Evolutionary conservation across 2,113 vertebrate species (phyloP).

Genomic region (Urocitellus parryii): DNA sequence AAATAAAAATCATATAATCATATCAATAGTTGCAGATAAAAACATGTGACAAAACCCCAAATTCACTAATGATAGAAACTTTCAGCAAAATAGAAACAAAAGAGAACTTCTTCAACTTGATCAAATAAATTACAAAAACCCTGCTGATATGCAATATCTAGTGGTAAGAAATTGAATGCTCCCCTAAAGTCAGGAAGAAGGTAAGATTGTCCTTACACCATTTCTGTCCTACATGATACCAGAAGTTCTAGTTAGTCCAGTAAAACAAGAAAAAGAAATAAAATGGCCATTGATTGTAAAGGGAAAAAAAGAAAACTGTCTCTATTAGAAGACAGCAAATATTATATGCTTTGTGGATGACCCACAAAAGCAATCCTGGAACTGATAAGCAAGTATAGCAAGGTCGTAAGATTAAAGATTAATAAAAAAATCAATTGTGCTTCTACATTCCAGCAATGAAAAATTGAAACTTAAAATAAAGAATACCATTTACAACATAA

Average conservation of each 20-base stretch:
- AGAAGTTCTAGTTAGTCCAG: not conserved
- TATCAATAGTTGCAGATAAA: not conserved
- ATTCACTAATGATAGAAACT: not conserved
- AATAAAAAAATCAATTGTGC: not conserved
- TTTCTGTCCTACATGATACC: not conserved
- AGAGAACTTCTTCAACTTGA: not conserved
- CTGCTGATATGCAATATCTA: not conserved
- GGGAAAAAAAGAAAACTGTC: not conserved
- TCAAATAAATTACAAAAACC: not conserved
- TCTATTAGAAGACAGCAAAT: not conserved
- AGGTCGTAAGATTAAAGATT: not conserved
- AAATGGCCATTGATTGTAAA: not conserved
- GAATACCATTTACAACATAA: not conserved
- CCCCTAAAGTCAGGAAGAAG: not conserved
- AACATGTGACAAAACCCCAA: not conserved
- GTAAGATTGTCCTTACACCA: not conserved
- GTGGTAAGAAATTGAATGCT: not conserved
- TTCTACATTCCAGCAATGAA: not conserved
- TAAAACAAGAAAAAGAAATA: not conserved
- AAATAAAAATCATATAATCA: not conserved
- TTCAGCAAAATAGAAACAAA: not conserved
- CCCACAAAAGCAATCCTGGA: not conserved
- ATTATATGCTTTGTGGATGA: not conserved
- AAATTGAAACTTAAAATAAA: slow-evolving; percentile 5
- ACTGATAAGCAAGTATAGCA: not conserved